These are phyloP conservation scores for Drosophila hamatofila DNA, from an alignment of 2,888 invertebrate genomes.

Conservation along the genomic window DNA sequence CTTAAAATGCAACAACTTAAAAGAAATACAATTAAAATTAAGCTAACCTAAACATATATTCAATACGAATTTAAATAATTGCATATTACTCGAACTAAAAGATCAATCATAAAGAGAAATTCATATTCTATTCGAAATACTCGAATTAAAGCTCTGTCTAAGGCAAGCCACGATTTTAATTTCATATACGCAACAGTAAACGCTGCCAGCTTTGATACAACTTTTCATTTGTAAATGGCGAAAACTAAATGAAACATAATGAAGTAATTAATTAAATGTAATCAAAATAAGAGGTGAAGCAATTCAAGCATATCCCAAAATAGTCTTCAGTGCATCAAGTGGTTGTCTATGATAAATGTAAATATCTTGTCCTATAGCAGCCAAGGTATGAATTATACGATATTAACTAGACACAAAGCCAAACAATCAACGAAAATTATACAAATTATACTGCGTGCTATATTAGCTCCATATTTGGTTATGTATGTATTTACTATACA, in stretches of 20 bases:
- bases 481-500: slow-evolving; percentile 9
- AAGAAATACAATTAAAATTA: slow-evolving; percentile 42
- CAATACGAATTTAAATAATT: slow-evolving; percentile 59
- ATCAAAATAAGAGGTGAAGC: slow-evolving; percentile 55
- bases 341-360: slow-evolving; percentile 69
- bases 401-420: slow-evolving; percentile 55
- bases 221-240: slow-evolving; percentile 39
- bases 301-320: slow-evolving; percentile 80
- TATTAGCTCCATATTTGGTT: slow-evolving; percentile 72
- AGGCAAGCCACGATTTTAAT: slow-evolving; percentile 30
- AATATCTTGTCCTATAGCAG: slow-evolving; percentile 25
- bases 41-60: slow-evolving; percentile 44
- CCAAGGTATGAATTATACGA: slow-evolving; percentile 19
- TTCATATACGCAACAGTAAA: slow-evolving; percentile 26
- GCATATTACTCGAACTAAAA: slow-evolving; percentile 30
- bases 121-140: slow-evolving; percentile 25
- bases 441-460: slow-evolving; percentile 64
- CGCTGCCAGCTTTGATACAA: slow-evolving; percentile 51
- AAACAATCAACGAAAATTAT: slow-evolving; percentile 78
- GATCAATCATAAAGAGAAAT: slow-evolving; percentile 14
- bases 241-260: slow-evolving; percentile 16
- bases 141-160: slow-evolving; percentile 29
- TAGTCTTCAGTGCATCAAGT: slow-evolving; percentile 76
- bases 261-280: slow-evolving; percentile 16
- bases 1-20: slow-evolving; percentile 22